phyloP scores from a whole-genome alignment of 2,888 invertebrate species.

The Tenthredo livida region DNA sequence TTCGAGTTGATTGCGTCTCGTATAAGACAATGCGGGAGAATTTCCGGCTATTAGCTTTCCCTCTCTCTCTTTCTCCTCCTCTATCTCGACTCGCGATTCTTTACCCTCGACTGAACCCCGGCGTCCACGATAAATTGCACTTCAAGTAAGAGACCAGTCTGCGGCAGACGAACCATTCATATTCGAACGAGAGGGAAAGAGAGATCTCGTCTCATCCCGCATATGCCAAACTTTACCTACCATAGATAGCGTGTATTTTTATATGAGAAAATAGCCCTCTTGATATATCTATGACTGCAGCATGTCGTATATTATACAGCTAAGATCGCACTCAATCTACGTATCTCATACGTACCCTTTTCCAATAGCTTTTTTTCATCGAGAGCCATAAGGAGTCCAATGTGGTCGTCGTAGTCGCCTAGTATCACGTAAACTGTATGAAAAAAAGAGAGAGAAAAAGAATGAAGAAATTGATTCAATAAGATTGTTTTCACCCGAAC shows the following conservation, averaged over 20 bases:
- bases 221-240: neutral
- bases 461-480: conserved; percentile 56
- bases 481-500: neutral
- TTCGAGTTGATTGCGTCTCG: conserved; percentile 34
- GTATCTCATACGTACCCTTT: conserved; percentile 81
- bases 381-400: conserved; percentile 93
- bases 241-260: too few relatives aligned
- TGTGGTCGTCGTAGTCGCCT: conserved; percentile 94
- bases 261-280: conserved; percentile 17
- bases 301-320: neutral
- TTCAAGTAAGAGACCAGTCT: conserved; percentile 36
- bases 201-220: neutral
- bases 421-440: conserved; percentile 94
- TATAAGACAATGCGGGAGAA: conserved; percentile 33
- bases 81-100: conserved; percentile 25
- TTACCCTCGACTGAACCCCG: neutral
- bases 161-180: conserved; percentile 41
- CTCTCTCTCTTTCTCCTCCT: neutral
- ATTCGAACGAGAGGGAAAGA: conserved; percentile 27
- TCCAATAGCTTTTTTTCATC: conserved; percentile 90
- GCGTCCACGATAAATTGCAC: conserved; percentile 40
- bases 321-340: conserved; percentile 8
- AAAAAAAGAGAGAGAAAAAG: conserved; percentile 57
- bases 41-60: conserved; percentile 30
- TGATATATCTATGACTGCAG: neutral